phyloP scores from a whole-genome alignment of 2,797 vertebrate species.

The Crenichthys baileyi region DNA sequence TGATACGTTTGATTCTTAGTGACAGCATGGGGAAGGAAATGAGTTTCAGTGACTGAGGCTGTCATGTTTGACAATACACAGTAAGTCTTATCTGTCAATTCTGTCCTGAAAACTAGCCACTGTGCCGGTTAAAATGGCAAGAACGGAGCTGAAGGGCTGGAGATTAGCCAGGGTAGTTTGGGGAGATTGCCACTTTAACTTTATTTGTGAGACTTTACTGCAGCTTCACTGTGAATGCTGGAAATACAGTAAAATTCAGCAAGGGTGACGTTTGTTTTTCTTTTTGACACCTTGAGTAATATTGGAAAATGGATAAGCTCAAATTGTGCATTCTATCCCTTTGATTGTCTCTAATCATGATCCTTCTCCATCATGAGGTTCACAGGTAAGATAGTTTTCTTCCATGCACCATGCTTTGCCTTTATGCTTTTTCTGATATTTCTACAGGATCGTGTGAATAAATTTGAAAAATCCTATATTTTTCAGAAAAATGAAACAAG shows the following conservation, averaged over 20 bases:
- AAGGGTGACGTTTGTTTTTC: not conserved
- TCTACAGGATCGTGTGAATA: not conserved
- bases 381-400: not conserved
- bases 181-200: slow-evolving; percentile 29
- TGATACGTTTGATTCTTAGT: slow-evolving; percentile 78
- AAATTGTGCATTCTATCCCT: not conserved
- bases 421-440: not conserved
- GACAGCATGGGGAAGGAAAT: slow-evolving; percentile 72
- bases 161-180: slow-evolving; percentile 23
- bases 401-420: not conserved
- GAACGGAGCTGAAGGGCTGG: slow-evolving; percentile 39
- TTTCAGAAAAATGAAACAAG: not conserved
- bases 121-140: slow-evolving; percentile 44
- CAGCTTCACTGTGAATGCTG: slow-evolving; percentile 9
- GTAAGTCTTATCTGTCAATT: slow-evolving; percentile 75
- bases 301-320: not conserved
- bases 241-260: not conserved
- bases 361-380: not conserved
- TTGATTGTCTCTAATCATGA: not conserved
- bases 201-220: slow-evolving; percentile 16
- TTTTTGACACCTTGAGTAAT: not conserved
- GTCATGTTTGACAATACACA: slow-evolving; percentile 79
- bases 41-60: slow-evolving; percentile 77
- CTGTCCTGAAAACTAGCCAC: slow-evolving; percentile 53
- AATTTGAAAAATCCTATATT: not conserved